Base-by-base conservation (phyloP, 1,140 invertebrate genomes). In the Idris sp. region DNA sequence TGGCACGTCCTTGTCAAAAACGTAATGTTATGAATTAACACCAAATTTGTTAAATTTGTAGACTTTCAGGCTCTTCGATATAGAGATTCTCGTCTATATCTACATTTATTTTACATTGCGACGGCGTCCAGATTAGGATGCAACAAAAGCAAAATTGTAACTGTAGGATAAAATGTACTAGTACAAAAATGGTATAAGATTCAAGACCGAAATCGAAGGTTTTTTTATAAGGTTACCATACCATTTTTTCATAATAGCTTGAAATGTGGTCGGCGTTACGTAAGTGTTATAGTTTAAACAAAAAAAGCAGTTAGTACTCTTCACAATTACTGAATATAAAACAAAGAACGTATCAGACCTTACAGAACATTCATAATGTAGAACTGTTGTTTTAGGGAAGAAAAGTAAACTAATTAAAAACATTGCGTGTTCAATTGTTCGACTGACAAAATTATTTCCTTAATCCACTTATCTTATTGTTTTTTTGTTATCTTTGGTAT, bases 371-470 rank as follows among this genome's bases (percentile, higher is more conserved):
- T 76, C 74, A 76, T 76, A 68, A 76, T 76, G 74, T 76, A 76
- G 74, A 76, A 76, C 67, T 76, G 74, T 76, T 76, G 74, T 76
- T 76, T 76, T 76, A 76, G 74, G 67, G 44, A 76, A 72, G 67
- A 76, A 76, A 76, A 76, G 74, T 76, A 76, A 76, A 76, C 61
- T 76, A 76, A 76, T 76, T 76, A 76, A 76, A 76, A 71, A 59
- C 64, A 75, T 40, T 71, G 46, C 65, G 64, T 75, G 65, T 75
- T 71, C 65, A 53, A 69, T 59, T 53, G 64, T 75, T 75, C 53
- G 58, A 51, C 56, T 75, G 44, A 26, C 41, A 58, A 74, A 44
- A 35, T 73, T 73, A 62, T 62, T 74, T 68, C 40, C 58, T 54
- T 40, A n/a, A 22, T 22, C 19, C 2, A 22, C 19, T 22, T 22